Conservation (phyloP, 2,888 invertebrate genomes). For the Isotomurus palustris region DNA sequence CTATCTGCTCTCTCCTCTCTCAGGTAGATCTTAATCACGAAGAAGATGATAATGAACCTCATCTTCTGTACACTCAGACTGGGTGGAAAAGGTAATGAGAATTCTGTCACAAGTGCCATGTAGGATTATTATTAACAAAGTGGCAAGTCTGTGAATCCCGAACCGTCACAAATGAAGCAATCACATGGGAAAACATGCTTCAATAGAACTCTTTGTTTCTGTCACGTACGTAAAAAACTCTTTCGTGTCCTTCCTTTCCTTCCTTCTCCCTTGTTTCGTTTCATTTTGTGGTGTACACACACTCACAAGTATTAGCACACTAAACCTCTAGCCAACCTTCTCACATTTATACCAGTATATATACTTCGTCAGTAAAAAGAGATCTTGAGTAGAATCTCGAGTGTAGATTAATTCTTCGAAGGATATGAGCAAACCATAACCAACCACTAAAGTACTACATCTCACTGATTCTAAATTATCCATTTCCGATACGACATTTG, state of each 20-base stretch:
- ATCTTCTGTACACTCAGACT: too few relatives aligned
- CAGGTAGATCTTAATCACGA: conserved; percentile 39
- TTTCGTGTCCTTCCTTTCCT: conserved; percentile 4
- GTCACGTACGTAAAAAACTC: conserved; percentile 32
- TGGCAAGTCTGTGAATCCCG: conserved; percentile 27
- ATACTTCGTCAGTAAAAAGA: too few relatives aligned
- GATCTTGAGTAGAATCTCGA: too few relatives aligned
- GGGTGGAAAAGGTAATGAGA: conserved; percentile 42
- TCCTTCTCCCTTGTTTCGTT: background rate
- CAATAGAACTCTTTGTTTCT: conserved; percentile 33
- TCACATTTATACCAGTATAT: background rate
- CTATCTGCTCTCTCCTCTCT: too few relatives aligned
- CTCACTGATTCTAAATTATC: too few relatives aligned
- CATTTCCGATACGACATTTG: too few relatives aligned
- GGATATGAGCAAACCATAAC: too few relatives aligned
- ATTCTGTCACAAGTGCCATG: conserved; percentile 26
- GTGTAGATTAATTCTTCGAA: too few relatives aligned
- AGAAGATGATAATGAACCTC: conserved; percentile 8
- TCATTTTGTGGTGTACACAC: background rate
- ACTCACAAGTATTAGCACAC: background rate
- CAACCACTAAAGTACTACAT: too few relatives aligned
- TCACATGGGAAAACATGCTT: conserved; percentile 36
- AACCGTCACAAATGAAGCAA: conserved; percentile 39
- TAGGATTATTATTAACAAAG: conserved; percentile 20
- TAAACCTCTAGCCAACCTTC: too few relatives aligned